Conservation (phyloP, 2,888 invertebrate species). For the Smittia aterrima region DNA sequence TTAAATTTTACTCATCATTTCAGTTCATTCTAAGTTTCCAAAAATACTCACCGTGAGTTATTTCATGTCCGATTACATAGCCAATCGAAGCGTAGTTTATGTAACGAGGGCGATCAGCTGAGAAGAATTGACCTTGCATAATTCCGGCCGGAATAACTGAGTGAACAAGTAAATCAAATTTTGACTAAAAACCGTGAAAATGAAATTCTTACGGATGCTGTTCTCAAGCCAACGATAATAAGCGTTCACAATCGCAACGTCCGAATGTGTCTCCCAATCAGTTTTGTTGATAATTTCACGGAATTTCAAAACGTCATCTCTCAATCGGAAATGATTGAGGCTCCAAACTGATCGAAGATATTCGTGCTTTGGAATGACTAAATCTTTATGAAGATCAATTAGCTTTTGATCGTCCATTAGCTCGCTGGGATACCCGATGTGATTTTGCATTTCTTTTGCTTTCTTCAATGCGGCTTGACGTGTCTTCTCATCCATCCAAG, state of each 20-base stretch:
- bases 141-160: conserved; percentile 31
- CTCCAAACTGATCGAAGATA: conserved; percentile 25
- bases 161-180: no score
- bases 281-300: conserved; percentile 55
- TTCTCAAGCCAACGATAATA: conserved; percentile 63
- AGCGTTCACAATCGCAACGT: conserved; percentile 61
- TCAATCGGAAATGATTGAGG: no score
- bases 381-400: background rate
- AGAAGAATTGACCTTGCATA: conserved; percentile 39
- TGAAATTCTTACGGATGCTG: no score
- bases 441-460: background rate
- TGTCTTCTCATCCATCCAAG: conserved; percentile 32
- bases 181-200: no score
- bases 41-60: no score
- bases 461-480: conserved; percentile 32
- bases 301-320: no score
- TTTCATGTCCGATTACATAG: conserved; percentile 40
- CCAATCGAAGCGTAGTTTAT: conserved; percentile 40
- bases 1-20: no score
- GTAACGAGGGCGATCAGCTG: conserved; percentile 30
- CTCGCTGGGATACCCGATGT: conserved; percentile 32
- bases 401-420: conserved; percentile 4
- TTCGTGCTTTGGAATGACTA: background rate
- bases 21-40: no score
- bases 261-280: conserved; percentile 55